Conservation (phyloP, 2,797 vertebrate species). For the Orestias chungarensis region DNA sequence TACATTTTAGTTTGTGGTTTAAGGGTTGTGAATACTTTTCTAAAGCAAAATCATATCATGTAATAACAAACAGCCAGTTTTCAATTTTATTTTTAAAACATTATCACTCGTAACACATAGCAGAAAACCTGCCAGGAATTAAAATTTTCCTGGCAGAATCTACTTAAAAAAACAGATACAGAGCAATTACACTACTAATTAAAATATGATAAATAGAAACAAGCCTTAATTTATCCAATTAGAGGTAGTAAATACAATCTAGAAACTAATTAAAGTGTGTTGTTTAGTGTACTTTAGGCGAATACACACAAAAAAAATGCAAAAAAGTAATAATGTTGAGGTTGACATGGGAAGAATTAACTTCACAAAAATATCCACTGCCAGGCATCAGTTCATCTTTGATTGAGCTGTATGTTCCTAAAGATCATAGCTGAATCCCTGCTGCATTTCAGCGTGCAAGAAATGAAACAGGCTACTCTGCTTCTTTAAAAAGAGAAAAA, state of each 20-base stretch:
- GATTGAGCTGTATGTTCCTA: not conserved
- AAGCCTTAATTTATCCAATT: conserved; percentile 8
- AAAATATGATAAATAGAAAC: conserved; percentile 16
- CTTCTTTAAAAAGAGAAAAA: conserved; percentile 55
- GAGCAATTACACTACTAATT: conserved; percentile 31
- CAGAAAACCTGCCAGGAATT: conserved; percentile 37
- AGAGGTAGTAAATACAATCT: not conserved
- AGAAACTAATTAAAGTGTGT: not conserved
- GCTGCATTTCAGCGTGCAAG: not conserved
- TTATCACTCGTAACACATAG: conserved; percentile 47
- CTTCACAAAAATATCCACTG: conserved; percentile 3
- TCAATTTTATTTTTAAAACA: conserved; percentile 43
- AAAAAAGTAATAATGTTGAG: not conserved
- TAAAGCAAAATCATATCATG: not conserved
- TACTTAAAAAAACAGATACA: conserved; percentile 5
- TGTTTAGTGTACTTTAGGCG: conserved; percentile 4
- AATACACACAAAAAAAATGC: conserved; percentile 3
- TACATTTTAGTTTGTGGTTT: not conserved
- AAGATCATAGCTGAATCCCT: conserved; percentile 6
- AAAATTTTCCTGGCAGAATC: conserved; percentile 23
- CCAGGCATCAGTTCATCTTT: not conserved
- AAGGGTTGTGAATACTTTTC: not conserved
- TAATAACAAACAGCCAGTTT: conserved; percentile 26
- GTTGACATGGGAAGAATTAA: conserved; percentile 2
- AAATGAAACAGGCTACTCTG: conserved; percentile 41